A percentile compares a stretch with the other conserved stretches of the same genome.
These are phyloP conservation scores for Doryteuthis pealeii DNA, from an alignment of 1,140 invertebrate species.

Conservation along the genomic window DNA sequence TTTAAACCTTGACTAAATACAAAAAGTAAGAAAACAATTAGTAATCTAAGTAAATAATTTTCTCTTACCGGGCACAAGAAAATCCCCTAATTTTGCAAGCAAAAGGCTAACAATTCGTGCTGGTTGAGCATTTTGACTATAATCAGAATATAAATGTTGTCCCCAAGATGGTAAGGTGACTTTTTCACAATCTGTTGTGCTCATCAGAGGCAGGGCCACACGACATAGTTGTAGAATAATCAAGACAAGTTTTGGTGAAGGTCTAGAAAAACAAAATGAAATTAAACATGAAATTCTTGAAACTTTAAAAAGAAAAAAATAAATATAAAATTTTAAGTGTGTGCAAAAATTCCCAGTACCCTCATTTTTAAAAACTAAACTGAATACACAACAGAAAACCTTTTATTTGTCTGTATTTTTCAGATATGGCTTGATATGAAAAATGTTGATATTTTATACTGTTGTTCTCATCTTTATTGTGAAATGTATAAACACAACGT, in stretches of 20 bases:
- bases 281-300: neutral
- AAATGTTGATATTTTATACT: too few relatives aligned
- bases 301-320: neutral
- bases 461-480: too few relatives aligned
- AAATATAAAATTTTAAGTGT: neutral
- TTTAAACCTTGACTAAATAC: too few relatives aligned
- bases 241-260: constrained; percentile 59
- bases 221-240: constrained; percentile 60
- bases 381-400: too few relatives aligned
- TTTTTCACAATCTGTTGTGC: constrained; percentile 49
- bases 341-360: too few relatives aligned
- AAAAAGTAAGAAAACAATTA: too few relatives aligned
- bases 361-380: too few relatives aligned
- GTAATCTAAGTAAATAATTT: too few relatives aligned
- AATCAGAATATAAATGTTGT: constrained; percentile 37
- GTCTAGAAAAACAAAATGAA: constrained; percentile 36
- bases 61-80: constrained; percentile 56
- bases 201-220: constrained; percentile 58
- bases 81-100: constrained; percentile 59
- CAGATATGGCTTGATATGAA: too few relatives aligned
- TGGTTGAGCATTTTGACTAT: constrained; percentile 43
- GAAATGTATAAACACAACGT: too few relatives aligned
- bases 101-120: constrained; percentile 55
- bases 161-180: constrained; percentile 55
- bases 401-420: too few relatives aligned